A percentile compares a stretch with the other conserved stretches of the same genome.
Evolutionary conservation across 2,113 vertebrate genomes (phyloP).

Genomic region (Noturus placidus): DNA sequence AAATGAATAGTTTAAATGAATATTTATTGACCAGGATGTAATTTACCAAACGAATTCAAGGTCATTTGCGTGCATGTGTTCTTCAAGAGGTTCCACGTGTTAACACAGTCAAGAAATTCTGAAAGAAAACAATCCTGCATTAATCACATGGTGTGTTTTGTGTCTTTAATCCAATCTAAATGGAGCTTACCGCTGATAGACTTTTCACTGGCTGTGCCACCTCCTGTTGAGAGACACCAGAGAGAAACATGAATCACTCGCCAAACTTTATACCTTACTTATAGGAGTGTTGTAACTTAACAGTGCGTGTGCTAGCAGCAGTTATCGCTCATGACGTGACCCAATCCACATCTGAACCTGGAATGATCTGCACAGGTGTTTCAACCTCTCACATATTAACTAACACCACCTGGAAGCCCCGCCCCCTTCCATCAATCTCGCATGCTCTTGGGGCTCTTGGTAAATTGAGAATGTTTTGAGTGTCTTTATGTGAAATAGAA

Average conservation of each 20-base stretch:
- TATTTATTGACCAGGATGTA: background rate
- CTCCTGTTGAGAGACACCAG: background rate
- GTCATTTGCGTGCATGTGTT: background rate
- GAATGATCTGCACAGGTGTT: no score
- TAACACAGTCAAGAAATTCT: background rate
- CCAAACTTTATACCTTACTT: background rate
- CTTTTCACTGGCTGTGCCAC: background rate
- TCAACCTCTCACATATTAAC: no score
- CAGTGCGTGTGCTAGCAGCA: background rate
- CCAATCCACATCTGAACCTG: no score
- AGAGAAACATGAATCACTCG: background rate
- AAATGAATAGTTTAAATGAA: background rate
- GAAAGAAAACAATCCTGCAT: background rate
- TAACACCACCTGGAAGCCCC: no score
- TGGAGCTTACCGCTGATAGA: background rate
- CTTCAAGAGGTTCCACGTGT: rapidly evolving
- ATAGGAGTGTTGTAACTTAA: background rate
- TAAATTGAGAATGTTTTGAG: no score
- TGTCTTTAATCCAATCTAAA: background rate
- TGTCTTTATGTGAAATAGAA: no score
- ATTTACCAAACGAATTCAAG: background rate
- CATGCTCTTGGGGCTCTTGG: no score
- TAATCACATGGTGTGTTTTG: background rate
- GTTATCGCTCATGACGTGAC: background rate
- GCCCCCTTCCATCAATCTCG: no score